Percentiles rank a stretch among this genome's conserved stretches.
Conservation (phyloP, 2,888 invertebrate genomes). For the Sinodicranocentrus sp. region DNA sequence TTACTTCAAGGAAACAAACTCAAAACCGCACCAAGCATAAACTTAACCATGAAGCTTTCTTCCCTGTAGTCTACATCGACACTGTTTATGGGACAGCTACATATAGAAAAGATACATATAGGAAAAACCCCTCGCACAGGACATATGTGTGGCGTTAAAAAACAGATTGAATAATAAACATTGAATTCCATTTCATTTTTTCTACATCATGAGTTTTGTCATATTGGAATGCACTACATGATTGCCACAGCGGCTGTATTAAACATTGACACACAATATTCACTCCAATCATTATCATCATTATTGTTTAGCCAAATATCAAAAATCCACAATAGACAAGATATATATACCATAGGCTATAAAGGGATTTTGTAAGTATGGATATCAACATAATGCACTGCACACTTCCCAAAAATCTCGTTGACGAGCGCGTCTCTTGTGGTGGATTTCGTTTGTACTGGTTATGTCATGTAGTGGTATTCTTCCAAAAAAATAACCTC, state of each 20-base stretch:
- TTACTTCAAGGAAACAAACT: slow-evolving; percentile 11
- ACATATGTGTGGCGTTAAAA: background rate
- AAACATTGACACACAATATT: background rate
- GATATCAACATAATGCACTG: too few species aligned
- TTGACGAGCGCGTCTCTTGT: too few species aligned
- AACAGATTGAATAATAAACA: slow-evolving; percentile 23
- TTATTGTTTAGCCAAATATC: background rate
- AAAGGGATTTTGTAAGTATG: too few species aligned
- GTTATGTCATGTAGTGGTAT: too few species aligned
- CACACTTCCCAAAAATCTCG: too few species aligned
- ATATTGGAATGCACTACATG: background rate
- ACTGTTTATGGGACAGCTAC: background rate
- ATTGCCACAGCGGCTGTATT: background rate
- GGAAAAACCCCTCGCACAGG: background rate
- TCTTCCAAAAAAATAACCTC: too few species aligned
- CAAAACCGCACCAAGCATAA: slow-evolving; percentile 1
- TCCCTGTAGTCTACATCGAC: background rate
- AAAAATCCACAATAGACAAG: too few species aligned
- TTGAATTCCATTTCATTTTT: too few species aligned
- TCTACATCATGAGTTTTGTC: too few species aligned
- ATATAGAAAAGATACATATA: background rate
- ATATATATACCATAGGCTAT: too few species aligned
- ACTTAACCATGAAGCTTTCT: background rate
- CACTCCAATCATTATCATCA: background rate
- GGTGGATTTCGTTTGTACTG: too few species aligned